These are phyloP conservation scores for Cylindroiulus punctatus DNA, from an alignment of 2,888 invertebrate species.

Conservation along the genomic window DNA sequence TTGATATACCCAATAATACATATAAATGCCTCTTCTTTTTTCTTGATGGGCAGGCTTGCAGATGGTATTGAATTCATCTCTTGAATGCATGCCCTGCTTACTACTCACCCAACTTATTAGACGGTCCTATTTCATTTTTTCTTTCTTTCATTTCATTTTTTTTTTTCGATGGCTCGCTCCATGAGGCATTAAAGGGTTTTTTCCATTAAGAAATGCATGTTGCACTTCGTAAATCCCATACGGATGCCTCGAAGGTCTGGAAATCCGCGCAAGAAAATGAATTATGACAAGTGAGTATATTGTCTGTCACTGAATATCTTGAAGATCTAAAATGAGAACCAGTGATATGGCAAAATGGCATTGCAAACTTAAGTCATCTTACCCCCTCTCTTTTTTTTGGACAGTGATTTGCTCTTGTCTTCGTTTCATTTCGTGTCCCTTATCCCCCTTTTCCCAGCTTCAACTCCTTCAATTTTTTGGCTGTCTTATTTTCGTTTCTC, in stretches of 20 bases:
- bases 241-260: neutral
- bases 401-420: slow-evolving; percentile 19
- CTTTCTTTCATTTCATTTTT: no score
- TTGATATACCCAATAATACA: no score
- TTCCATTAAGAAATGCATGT: neutral
- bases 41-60: no score
- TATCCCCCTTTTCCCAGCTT: neutral
- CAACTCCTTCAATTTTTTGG: slow-evolving; percentile 22
- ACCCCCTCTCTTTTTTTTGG: neutral
- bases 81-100: no score
- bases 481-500: slow-evolving; percentile 6
- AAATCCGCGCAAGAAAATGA: neutral
- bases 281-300: slow-evolving; percentile 49
- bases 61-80: no score
- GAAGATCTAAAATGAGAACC: neutral
- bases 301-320: slow-evolving; percentile 16
- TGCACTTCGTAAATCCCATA: neutral
- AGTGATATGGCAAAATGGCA: slow-evolving; percentile 23
- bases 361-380: slow-evolving; percentile 17
- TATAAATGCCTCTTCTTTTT: no score
- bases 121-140: no score
- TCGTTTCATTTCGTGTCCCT: slow-evolving; percentile 29
- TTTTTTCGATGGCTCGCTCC: no score
- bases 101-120: no score
- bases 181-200: neutral